These are phyloP conservation scores for Rhagologus leucostigma DNA, from an alignment of 2,113 vertebrate genomes.

Conservation along the genomic window DNA sequence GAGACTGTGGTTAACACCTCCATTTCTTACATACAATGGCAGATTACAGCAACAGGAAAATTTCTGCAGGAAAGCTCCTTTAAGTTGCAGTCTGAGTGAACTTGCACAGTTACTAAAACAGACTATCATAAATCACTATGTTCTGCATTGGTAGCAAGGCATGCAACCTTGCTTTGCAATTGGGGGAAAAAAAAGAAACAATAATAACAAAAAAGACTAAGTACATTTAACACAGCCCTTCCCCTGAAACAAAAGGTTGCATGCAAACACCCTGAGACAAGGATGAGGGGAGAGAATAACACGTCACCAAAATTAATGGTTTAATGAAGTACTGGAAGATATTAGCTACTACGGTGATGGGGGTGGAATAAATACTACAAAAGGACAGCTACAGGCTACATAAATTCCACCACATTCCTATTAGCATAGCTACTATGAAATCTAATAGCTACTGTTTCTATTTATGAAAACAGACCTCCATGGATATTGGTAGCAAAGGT, in stretches of 20 bases:
- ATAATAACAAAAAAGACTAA: not conserved
- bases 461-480: conserved; percentile 61
- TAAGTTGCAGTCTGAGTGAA: not conserved
- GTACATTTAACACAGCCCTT: not conserved
- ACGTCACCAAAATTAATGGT: conserved; percentile 10
- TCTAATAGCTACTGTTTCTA: conserved; percentile 59
- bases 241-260: conserved; percentile 38
- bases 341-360: conserved; percentile 48
- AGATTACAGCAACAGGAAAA: not conserved
- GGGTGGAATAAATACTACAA: conserved; percentile 51
- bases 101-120: not conserved
- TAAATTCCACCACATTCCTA: conserved; percentile 53
- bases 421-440: conserved; percentile 56
- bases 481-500: conserved; percentile 47
- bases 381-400: conserved; percentile 49
- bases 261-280: conserved; percentile 47
- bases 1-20: not conserved
- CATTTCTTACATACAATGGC: not conserved
- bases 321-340: conserved; percentile 44
- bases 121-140: not conserved
- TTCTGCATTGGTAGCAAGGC: not conserved
- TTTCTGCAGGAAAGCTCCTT: not conserved
- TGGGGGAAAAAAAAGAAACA: not conserved
- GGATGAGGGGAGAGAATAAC: conserved; percentile 14
- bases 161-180: not conserved